phyloP scores from a whole-genome alignment of 2,797 vertebrate genomes.

The Taeniopygia guttata region DNA sequence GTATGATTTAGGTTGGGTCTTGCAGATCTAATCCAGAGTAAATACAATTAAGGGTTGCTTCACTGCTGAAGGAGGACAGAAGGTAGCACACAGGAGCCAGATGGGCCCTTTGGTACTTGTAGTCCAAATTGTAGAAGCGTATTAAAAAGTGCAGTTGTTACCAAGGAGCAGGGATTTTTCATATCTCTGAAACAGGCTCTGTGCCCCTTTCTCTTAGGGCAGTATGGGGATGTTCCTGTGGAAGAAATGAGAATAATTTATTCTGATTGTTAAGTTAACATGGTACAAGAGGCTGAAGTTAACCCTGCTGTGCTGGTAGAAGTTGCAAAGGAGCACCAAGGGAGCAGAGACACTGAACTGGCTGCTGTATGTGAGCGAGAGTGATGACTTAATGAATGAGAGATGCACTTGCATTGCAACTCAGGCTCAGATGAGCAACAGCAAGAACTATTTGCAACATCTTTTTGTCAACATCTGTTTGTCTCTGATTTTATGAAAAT shows the following conservation, averaged over 20 bases:
- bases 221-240: neutral
- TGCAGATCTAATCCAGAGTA: neutral
- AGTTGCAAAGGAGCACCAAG: neutral
- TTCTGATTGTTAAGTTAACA: neutral
- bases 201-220: neutral
- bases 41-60: slow-evolving; percentile 12
- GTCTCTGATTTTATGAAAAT: slow-evolving; percentile 19
- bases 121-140: neutral
- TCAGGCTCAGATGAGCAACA: neutral
- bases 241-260: neutral
- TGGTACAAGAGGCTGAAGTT: neutral
- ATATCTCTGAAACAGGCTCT: neutral
- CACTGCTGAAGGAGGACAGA: neutral
- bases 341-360: neutral
- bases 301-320: neutral
- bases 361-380: neutral
- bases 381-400: neutral
- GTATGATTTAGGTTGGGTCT: neutral
- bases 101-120: neutral
- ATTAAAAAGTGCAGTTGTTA: neutral
- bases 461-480: slow-evolving; percentile 62
- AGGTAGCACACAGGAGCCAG: neutral
- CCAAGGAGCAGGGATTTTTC: neutral
- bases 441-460: slow-evolving; percentile 9
- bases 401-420: neutral